Percentiles rank a stretch among this genome's conserved stretches.
Conservation (phyloP, 2,888 invertebrate genomes). For the Drosophila mulleri region DNA sequence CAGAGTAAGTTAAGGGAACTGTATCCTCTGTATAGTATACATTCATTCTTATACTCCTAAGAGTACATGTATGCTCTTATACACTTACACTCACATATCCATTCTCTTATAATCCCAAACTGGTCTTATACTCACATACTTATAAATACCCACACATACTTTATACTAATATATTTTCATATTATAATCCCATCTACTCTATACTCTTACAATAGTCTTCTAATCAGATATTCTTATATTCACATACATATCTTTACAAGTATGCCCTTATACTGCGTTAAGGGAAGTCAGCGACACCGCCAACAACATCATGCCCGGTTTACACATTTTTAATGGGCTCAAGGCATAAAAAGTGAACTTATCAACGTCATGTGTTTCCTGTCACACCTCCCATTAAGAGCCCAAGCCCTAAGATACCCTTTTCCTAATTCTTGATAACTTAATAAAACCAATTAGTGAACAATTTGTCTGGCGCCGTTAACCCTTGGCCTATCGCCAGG, state of each 20-base stretch:
- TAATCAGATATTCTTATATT: too few species aligned
- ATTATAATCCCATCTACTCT: background rate
- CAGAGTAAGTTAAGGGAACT: background rate
- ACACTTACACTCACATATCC: too few species aligned
- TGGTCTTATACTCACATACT: background rate
- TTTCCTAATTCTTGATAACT: slow-evolving; percentile 10
- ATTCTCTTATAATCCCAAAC: too few species aligned
- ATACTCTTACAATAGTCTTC: too few species aligned
- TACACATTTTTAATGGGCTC: background rate
- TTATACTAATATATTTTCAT: too few species aligned
- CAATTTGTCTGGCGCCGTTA: slow-evolving; percentile 74
- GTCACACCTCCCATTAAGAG: slow-evolving; percentile 36
- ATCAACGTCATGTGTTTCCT: slow-evolving; percentile 32
- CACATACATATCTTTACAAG: too few species aligned
- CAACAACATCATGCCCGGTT: background rate
- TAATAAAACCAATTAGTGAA: slow-evolving; percentile 62
- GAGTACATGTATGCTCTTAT: too few species aligned
- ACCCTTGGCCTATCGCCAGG: slow-evolving; percentile 26
- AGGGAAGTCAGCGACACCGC: background rate
- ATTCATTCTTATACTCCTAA: too few species aligned
- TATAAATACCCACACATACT: too few species aligned
- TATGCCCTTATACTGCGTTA: too few species aligned
- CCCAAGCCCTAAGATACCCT: slow-evolving; percentile 8
- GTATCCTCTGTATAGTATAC: too few species aligned
- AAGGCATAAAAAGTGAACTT: background rate